A percentile compares a stretch with the other conserved stretches of the same genome.
Conservation (phyloP, 2,888 invertebrate species). For the Dryadula phaetusa region DNA sequence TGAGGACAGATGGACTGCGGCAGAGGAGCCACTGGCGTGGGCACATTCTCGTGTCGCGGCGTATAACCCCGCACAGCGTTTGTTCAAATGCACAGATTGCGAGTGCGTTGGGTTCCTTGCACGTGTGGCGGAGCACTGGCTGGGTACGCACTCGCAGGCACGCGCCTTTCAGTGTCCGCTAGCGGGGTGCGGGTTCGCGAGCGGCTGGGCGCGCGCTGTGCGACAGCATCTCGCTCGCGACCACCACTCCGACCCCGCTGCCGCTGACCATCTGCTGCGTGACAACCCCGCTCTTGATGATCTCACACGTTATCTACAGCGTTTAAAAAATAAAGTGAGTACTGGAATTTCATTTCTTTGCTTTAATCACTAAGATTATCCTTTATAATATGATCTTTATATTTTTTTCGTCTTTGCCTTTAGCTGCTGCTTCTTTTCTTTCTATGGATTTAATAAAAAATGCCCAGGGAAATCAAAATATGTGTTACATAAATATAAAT, state of each 20-base stretch:
- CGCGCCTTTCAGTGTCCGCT: constrained; percentile 87
- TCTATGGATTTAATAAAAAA: too few relatives aligned
- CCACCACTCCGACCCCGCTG: constrained; percentile 87
- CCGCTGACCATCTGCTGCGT: constrained; percentile 85
- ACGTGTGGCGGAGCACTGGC: constrained; percentile 90
- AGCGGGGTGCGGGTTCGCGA: constrained; percentile 89
- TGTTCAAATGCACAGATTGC: constrained; percentile 90
- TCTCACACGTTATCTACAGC: constrained; percentile 88
- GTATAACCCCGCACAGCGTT: constrained; percentile 90
- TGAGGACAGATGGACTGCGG: constrained; percentile 87
- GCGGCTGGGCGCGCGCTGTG: constrained; percentile 90
- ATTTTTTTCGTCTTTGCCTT: too few relatives aligned
- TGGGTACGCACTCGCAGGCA: constrained; percentile 87
- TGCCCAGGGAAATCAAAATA: too few relatives aligned
- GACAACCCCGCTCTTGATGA: constrained; percentile 90
- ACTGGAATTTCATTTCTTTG: background rate
- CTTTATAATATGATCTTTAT: too few relatives aligned
- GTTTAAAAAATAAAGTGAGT: constrained; percentile 86
- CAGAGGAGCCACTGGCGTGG: constrained; percentile 89
- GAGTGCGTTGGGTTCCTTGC: constrained; percentile 90
- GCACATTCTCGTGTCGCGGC: constrained; percentile 92
- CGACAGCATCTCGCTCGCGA: constrained; percentile 89
- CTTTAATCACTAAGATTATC: too few relatives aligned
- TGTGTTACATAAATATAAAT: too few relatives aligned
- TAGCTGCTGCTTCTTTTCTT: too few relatives aligned